Conservation (phyloP, 2,113 vertebrate genomes). For the Enhydra lutris region DNA sequence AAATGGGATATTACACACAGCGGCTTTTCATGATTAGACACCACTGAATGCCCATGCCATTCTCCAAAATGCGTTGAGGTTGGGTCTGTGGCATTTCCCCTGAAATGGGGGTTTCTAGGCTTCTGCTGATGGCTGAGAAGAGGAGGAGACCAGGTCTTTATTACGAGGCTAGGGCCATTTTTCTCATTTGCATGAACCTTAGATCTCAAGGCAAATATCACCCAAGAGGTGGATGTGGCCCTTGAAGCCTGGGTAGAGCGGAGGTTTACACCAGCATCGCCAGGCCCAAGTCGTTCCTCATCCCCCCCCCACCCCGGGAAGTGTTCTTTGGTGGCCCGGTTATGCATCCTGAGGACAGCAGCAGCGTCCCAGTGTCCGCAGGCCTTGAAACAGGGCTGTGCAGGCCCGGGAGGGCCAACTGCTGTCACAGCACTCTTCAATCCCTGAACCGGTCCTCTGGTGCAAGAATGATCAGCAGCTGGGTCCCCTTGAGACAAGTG, state of each 20-base stretch:
- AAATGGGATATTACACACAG: slow-evolving; percentile 35
- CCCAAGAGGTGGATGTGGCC: slow-evolving; percentile 75
- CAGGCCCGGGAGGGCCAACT: slow-evolving; percentile 58
- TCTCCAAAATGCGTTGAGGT: slow-evolving; percentile 57
- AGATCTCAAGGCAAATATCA: slow-evolving; percentile 75
- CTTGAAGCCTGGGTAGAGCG: slow-evolving; percentile 72
- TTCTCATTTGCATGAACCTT: slow-evolving; percentile 75
- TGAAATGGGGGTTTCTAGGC: slow-evolving; percentile 62
- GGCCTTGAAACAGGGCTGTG: slow-evolving; percentile 51
- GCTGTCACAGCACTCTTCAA: slow-evolving; percentile 48
- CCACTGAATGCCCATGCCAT: neutral
- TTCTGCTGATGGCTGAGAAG: slow-evolving; percentile 58
- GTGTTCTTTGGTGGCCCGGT: slow-evolving; percentile 67
- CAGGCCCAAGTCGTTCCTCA: slow-evolving; percentile 69
- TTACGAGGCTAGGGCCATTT: slow-evolving; percentile 67
- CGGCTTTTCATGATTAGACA: slow-evolving; percentile 43
- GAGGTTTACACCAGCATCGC: slow-evolving; percentile 78
- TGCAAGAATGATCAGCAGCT: neutral
- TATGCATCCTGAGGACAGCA: slow-evolving; percentile 50
- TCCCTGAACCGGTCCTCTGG: slow-evolving; percentile 35
- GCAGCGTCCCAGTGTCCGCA: slow-evolving; percentile 61
- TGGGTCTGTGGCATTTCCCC: slow-evolving; percentile 54
- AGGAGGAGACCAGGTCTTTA: slow-evolving; percentile 74
- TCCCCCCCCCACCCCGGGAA: slow-evolving; percentile 70
- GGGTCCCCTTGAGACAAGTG: slow-evolving; percentile 52